These are phyloP conservation scores for Idaea aversata DNA, from an alignment of 2,888 invertebrate genomes.

Conservation along the genomic window DNA sequence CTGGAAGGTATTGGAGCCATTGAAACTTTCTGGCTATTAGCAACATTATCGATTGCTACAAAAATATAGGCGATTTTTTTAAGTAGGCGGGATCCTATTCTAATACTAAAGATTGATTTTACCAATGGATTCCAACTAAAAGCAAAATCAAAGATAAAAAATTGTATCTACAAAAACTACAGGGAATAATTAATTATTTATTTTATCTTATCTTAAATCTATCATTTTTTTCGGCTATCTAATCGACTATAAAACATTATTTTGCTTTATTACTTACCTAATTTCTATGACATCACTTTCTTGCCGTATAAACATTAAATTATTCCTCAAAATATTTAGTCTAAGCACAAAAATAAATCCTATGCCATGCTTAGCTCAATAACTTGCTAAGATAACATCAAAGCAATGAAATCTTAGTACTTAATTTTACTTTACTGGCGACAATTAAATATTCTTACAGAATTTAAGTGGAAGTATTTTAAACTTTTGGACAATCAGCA, in stretches of 20 bases:
- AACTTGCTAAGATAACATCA: too few relatives aligned
- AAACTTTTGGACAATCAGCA: too few relatives aligned
- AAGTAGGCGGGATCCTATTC: too few relatives aligned
- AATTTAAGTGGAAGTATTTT: too few relatives aligned
- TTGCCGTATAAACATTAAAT: not conserved
- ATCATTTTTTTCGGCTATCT: not conserved
- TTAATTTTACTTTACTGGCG: too few relatives aligned
- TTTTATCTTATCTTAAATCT: not conserved
- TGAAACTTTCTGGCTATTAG: too few relatives aligned
- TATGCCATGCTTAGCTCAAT: too few relatives aligned
- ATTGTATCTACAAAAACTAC: slow-evolving; percentile 12
- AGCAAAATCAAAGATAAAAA: slow-evolving; percentile 15
- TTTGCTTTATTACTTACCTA: not conserved
- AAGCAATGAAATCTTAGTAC: too few relatives aligned
- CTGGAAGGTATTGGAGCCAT: too few relatives aligned
- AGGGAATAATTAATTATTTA: not conserved
- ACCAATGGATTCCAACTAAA: not conserved
- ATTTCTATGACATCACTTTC: not conserved
- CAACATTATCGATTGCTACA: too few relatives aligned
- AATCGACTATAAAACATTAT: not conserved
- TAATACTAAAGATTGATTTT: not conserved
- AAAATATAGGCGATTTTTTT: too few relatives aligned
- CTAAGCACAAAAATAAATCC: not conserved
- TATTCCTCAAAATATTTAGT: not conserved
- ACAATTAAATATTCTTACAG: too few relatives aligned